Evolutionary conservation across 2,113 vertebrate genomes (phyloP).

Genomic region (Cebus imitator): DNA sequence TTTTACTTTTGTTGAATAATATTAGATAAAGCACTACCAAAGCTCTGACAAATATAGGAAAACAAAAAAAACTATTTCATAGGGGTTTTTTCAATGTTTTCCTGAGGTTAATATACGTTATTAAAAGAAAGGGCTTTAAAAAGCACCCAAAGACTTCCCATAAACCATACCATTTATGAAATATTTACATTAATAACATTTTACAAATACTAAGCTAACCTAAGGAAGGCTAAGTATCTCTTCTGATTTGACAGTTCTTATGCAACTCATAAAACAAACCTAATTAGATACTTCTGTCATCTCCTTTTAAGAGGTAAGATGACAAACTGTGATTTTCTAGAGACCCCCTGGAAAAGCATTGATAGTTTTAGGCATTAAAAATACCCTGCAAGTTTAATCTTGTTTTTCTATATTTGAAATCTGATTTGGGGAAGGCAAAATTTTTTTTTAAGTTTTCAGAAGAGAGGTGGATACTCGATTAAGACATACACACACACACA

Average conservation of each 20-base stretch:
- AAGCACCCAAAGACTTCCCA: background rate
- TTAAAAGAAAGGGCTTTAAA: background rate
- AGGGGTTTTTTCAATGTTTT: slow-evolving; percentile 18
- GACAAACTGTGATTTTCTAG: slow-evolving; percentile 25
- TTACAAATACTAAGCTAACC: background rate
- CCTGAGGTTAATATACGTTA: background rate
- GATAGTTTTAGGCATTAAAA: background rate
- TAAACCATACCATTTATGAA: background rate
- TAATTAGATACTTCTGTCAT: background rate
- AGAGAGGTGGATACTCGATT: background rate
- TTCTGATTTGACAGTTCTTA: background rate
- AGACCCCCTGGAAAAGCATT: background rate
- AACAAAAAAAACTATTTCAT: background rate
- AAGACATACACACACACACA: background rate
- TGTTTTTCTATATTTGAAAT: background rate
- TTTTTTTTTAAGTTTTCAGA: background rate
- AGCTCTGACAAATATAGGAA: background rate
- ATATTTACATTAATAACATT: slow-evolving; percentile 35
- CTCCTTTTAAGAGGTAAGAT: background rate
- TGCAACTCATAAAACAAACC: background rate
- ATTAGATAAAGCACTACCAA: background rate
- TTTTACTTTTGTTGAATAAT: slow-evolving; percentile 10
- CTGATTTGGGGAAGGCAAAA: background rate
- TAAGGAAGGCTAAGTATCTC: background rate
- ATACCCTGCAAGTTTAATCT: background rate